Base-by-base conservation (phyloP, 2,888 invertebrate genomes). In the Dynastes tityus region DNA sequence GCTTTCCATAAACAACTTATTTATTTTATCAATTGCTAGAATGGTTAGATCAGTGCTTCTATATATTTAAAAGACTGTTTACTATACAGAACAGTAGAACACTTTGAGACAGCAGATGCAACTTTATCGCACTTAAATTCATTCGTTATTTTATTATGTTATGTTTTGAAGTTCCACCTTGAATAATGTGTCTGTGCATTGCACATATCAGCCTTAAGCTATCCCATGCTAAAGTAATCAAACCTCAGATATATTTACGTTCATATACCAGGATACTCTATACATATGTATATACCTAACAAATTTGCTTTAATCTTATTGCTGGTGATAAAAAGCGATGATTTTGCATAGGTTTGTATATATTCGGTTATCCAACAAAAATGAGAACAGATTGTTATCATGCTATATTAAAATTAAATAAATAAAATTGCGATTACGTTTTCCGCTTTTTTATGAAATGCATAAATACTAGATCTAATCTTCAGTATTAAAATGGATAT, bases 251-350 rank as follows among this genome's bases (percentile, higher is more conserved):
- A 16, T 53, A 16, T 53, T 53, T 53, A 53, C n/a, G 53, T 53
- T 53, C n/a, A 53, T 16, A 2, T 53, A 16, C n/a, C 16, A 37
- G 32, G 32, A 5, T 5, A 5, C 32, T 37, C 5, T 37, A 37
- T 37, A 5, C 32, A 37, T 37, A 37, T 22, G 22, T 22, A 22
- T 37, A 37, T 37, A 5, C 6, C 16, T n/a, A 53, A 6, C 5
- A n/a, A 53, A 53, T 53, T 53, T 53, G n/a, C n/a, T 53, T 53
- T 45, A 45, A 45, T 53, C 16, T n/a, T 53, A 53, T 16, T 53
- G 16, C 13, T 53, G 53, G 13, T 53, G 53, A 53, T 53, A 53
- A 53, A n/a, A 53, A 16, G 53, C 9, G n/a, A 2, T 53, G 53
- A 53, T 53, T 53, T 53, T 16, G 53, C 16, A 16, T n/a, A 49